Evolutionary conservation across 2,113 vertebrate species (phyloP).

Genomic region (Ailuropoda melanoleuca): DNA sequence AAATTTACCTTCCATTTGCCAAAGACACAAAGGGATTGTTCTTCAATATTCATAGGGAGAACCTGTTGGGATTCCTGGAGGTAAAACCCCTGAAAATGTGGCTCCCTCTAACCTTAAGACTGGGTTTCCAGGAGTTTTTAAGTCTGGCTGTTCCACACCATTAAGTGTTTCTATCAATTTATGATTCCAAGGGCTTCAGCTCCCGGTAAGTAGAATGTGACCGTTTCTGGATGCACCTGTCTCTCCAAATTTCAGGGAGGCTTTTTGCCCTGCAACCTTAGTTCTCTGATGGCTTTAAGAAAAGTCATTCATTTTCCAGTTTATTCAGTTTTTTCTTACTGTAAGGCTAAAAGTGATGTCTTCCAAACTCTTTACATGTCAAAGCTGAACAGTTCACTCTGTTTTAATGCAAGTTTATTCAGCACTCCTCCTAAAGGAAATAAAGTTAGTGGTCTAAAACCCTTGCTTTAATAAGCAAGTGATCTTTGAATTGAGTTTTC

Average conservation of each 20-base stretch:
- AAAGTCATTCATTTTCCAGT: neutral
- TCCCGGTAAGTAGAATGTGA: neutral
- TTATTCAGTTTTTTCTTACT: neutral
- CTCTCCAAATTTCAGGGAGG: neutral
- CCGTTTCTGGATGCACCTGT: neutral
- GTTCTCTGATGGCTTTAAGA: neutral
- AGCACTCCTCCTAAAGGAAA: constrained; percentile 40
- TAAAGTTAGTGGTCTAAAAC: constrained; percentile 63
- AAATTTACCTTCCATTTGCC: neutral
- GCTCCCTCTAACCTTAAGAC: neutral
- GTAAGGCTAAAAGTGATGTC: neutral
- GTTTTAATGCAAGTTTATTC: constrained; percentile 52
- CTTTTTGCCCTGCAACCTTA: neutral
- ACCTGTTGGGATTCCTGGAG: neutral
- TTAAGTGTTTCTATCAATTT: neutral
- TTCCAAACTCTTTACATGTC: neutral
- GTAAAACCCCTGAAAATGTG: neutral
- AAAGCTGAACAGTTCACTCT: neutral
- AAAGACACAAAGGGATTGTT: neutral
- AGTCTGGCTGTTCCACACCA: neutral
- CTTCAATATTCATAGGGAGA: neutral
- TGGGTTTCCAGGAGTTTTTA: neutral
- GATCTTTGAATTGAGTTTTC: constrained; percentile 61
- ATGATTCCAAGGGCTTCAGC: neutral
- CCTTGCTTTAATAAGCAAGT: constrained; percentile 42